These are phyloP conservation scores for Orchesella flavescens DNA, from an alignment of 2,888 invertebrate genomes.

Conservation along the genomic window DNA sequence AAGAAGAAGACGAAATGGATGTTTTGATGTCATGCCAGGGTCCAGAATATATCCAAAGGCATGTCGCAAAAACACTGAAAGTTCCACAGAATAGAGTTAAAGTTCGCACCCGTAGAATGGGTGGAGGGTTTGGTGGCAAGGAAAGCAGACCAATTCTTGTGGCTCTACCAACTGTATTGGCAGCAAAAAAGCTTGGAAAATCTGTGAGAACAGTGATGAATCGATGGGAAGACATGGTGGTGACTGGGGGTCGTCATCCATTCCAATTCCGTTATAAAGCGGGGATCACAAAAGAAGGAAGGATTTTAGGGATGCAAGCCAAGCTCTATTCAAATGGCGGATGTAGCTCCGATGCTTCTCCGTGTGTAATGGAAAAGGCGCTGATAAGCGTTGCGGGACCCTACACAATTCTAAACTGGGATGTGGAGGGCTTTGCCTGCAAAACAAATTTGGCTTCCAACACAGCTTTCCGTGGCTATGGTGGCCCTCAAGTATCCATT, in stretches of 20 bases:
- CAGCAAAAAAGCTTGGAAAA: slow-evolving; percentile 83
- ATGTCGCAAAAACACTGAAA: slow-evolving; percentile 73
- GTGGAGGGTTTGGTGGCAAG: slow-evolving; percentile 97
- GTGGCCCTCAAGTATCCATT: slow-evolving; percentile 93
- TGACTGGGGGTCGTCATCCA: slow-evolving; percentile 92
- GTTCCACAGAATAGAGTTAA: slow-evolving; percentile 74
- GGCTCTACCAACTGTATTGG: slow-evolving; percentile 84
- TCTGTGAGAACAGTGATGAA: slow-evolving; percentile 92
- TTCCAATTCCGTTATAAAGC: slow-evolving; percentile 89
- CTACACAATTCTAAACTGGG: slow-evolving; percentile 78
- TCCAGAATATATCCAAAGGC: slow-evolving; percentile 75
- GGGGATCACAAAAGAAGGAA: slow-evolving; percentile 84
- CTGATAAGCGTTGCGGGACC: slow-evolving; percentile 88
- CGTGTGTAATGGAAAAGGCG: slow-evolving; percentile 85
- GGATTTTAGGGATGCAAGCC: slow-evolving; percentile 83
- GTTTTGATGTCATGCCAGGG: slow-evolving; percentile 89
- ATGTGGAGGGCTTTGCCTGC: slow-evolving; percentile 78
- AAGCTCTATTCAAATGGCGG: slow-evolving; percentile 89
- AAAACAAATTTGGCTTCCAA: slow-evolving; percentile 93
- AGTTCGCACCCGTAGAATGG: slow-evolving; percentile 78
- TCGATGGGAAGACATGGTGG: slow-evolving; percentile 94
- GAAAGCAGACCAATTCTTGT: slow-evolving; percentile 83
- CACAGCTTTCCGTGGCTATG: slow-evolving; percentile 94
- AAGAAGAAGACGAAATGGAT: slow-evolving; percentile 89
- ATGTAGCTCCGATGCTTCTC: slow-evolving; percentile 86